Evolutionary conservation across 2,888 invertebrate genomes (phyloP), one percentile per base, ranked within the genome.

Genomic region (Himalopsyche kuldschensis): DNA sequence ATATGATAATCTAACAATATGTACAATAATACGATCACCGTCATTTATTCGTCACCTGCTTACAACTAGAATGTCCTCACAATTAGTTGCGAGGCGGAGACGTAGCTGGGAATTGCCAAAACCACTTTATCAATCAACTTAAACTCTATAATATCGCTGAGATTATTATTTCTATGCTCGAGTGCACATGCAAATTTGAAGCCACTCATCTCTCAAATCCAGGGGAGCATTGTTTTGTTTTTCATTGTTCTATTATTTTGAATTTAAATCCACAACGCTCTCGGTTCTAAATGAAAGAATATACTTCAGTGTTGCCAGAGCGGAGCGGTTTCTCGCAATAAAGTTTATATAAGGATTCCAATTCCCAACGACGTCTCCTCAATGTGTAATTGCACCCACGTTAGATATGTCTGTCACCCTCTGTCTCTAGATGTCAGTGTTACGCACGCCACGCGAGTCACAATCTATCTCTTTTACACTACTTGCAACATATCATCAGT

Each of bases 361-460:
- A 78, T 82, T 82, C 78, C 78, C 41, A 69, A n/a, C 69, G 82
- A 78, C 35, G 32, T 69, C 78, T 77, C 78, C 31, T 82, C 69
- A 78, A 82, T 82, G 82, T 82, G 69, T 78, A 77, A 78, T 77
- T 82, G 82, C 82, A 82, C 82, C 79, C 78, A 63, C 78, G 82
- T 78, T 82, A 82, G 82, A 81, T 82, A 63, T 82, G n/a, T 82
- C 78, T 78, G 82, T 82, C 82, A 82, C 82, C 78, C 78, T 80
- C 75, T 81, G 81, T 76, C 69, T 81, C 81, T 81, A 79, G 48
- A 81, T 69, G 69, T 69, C 69, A 69, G 69, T 69, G 69, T 69
- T 24, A 69, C 69, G 69, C 69, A 69, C 69, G 30, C 69, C 69
- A 69, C 69, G 69, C 69, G 69, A 69, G 30, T 69, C 69, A 69